phyloP scores from a whole-genome alignment of 2,797 vertebrate species.

The Neostethus bicornis region DNA sequence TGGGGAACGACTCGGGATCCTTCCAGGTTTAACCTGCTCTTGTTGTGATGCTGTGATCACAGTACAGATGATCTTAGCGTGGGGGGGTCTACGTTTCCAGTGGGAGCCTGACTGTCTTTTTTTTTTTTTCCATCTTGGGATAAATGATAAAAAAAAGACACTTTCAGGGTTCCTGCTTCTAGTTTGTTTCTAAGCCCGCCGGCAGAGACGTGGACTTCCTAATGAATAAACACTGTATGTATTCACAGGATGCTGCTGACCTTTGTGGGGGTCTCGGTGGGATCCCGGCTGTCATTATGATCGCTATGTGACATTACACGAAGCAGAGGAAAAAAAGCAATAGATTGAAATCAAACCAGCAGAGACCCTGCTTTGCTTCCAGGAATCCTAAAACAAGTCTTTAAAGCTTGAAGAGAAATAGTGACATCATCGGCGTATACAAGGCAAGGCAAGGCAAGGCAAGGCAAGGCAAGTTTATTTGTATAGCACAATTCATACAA shows the following conservation, averaged over 20 bases:
- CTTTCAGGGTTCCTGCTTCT: not conserved
- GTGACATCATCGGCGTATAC: too few relatives aligned
- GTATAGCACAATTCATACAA: too few relatives aligned
- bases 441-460: too few relatives aligned
- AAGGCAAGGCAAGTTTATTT: too few relatives aligned
- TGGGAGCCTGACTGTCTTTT: too few relatives aligned
- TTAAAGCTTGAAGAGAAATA: too few relatives aligned
- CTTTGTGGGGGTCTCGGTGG: conserved; percentile 64
- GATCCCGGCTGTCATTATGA: conserved; percentile 54
- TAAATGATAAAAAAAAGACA: conserved; percentile 3
- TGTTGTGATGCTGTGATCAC: too few relatives aligned
- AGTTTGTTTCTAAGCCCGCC: conserved; percentile 15
- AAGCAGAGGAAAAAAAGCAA: conserved; percentile 34
- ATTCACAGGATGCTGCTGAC: conserved; percentile 57
- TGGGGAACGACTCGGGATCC: too few relatives aligned
- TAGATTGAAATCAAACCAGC: conserved; percentile 27
- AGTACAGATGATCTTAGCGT: too few relatives aligned
- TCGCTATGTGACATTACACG: conserved; percentile 56
- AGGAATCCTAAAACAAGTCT: too few relatives aligned
- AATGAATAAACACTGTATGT: conserved; percentile 47
- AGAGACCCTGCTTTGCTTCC: not conserved
- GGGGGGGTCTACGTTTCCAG: too few relatives aligned
- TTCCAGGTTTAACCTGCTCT: too few relatives aligned
- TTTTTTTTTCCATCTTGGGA: not conserved
- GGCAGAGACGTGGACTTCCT: conserved; percentile 18